phyloP scores from a whole-genome alignment of 2,797 vertebrate genomes.

The Gymnopithys bicolor region DNA sequence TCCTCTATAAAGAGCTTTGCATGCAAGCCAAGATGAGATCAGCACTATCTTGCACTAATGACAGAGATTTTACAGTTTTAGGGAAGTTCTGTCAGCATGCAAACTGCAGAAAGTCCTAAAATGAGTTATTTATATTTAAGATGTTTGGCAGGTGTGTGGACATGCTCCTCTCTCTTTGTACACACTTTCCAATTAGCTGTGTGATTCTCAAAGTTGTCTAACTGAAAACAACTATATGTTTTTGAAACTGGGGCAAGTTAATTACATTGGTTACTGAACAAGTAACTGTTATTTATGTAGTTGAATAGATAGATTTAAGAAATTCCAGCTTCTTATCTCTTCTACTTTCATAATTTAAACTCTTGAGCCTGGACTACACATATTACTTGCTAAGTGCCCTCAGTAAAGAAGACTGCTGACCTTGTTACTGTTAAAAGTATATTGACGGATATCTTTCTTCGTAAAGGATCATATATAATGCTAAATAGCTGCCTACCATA shows the following conservation, averaged over 20 bases:
- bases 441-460: neutral
- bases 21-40: neutral
- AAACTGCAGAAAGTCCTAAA: neutral
- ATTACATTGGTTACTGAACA: neutral
- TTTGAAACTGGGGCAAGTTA: neutral
- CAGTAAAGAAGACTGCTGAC: neutral
- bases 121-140: neutral
- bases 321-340: neutral
- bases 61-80: neutral
- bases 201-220: neutral
- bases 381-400: neutral
- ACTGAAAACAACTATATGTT: neutral
- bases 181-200: neutral
- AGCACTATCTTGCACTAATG: neutral
- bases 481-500: conserved; percentile 1
- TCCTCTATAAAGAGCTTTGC: neutral
- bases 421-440: neutral
- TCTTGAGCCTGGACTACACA: neutral
- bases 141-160: neutral
- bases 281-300: neutral
- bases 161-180: neutral
- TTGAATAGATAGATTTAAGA: neutral
- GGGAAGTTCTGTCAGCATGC: neutral
- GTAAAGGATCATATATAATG: neutral
- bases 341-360: neutral